Base-by-base conservation (phyloP, 2,113 vertebrate genomes). In the Xiphophorus hellerii region DNA sequence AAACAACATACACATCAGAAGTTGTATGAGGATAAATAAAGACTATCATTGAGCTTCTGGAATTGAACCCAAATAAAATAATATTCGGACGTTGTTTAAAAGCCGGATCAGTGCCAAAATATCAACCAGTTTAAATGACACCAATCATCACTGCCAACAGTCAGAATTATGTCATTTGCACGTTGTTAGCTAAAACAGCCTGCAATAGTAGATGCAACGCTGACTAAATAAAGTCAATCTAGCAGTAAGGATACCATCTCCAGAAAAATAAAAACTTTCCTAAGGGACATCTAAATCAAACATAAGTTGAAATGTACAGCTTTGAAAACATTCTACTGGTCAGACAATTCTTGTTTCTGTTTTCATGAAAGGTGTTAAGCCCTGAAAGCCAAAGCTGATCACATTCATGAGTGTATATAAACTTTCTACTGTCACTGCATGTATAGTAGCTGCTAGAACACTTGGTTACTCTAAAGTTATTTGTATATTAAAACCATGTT, bases 401-500 rank as follows among this genome's bases (percentile, higher is more conserved):
- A 54, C 27, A 29, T 12, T 68, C 17, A 9, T 14, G 31, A 5
- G 44, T 27, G 14, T 8, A 39, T 51, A 42, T 0, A 27, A 8
- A 14, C 27, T 62, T 72, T 31, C 13, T 0, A 51, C 42, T 62
- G 5, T 25, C 27, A 13, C 66, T 31, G 58, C 10, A 20, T 28
- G 12, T 25, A 25, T 30, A 0, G 68, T 17, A 15, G 62, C 35
- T 44, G 4, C 42, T 14, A 31, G 68, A 76, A 51, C 20, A 35
- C 63, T 61, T 69, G 35, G 73, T 71, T 63, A 72, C 35, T 11
- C 13, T 8, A n/a, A 12, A 63, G 76, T 33, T 58, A 33, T 22
- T 68, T 69, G 64, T 77, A 60, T 35, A 81, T 76, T 73, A 37
- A 67, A 1, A 1, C 14, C 65, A 15, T 68, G 73, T 61, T 71